A percentile compares a stretch with the other conserved stretches of the same genome.
These are phyloP conservation scores for Hyposmocoma kahamanoa DNA, from an alignment of 1,140 invertebrate genomes.

Conservation along the genomic window DNA sequence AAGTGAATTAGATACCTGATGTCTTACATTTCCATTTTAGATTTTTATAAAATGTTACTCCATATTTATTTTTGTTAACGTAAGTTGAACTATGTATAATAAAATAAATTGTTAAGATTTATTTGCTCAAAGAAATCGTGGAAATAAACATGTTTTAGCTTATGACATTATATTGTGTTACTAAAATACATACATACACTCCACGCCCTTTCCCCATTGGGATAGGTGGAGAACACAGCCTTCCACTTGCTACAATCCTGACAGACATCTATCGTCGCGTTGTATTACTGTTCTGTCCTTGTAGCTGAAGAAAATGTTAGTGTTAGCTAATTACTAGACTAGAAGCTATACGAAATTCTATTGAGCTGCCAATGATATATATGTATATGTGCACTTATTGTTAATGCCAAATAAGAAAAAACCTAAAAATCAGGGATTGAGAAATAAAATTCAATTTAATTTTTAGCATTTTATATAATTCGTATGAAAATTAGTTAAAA, in stretches of 20 bases:
- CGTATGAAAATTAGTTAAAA: constrained; percentile 61
- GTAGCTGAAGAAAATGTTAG: too few species aligned
- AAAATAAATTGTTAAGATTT: constrained; percentile 58
- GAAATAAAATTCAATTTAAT: neutral
- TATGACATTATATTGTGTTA: too few species aligned
- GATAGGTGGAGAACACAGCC: too few species aligned
- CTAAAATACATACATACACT: too few species aligned
- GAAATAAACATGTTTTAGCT: too few species aligned
- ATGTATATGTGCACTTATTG: neutral
- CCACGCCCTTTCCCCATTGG: too few species aligned
- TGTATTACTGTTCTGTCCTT: too few species aligned
- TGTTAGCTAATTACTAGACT: too few species aligned
- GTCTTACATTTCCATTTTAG: constrained; percentile 66
- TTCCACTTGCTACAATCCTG: too few species aligned
- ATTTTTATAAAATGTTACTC: constrained; percentile 71
- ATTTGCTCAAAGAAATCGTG: constrained; percentile 52
- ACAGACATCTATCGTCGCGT: too few species aligned
- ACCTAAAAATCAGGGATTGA: neutral
- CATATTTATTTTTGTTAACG: constrained; percentile 48
- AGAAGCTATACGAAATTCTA: too few species aligned
- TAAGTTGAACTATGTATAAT: constrained; percentile 48
- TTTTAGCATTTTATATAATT: constrained; percentile 52
- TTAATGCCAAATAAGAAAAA: neutral
- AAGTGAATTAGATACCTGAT: constrained; percentile 54
- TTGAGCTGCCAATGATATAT: too few species aligned